phyloP scores from a whole-genome alignment of 2,888 invertebrate species.

The Hemicrepidius hirtus region DNA sequence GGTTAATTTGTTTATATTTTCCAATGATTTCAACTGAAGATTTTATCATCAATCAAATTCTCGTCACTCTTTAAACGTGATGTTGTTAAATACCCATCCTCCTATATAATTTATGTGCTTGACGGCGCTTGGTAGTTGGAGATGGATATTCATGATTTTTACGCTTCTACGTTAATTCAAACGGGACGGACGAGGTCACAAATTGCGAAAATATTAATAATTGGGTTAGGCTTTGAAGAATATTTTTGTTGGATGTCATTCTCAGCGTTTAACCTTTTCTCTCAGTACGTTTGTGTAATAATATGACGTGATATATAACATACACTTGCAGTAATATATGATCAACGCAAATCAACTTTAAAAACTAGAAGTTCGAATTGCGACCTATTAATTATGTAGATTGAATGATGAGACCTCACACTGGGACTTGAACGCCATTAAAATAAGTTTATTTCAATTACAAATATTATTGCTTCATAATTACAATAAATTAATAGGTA shows the following conservation, averaged over 20 bases:
- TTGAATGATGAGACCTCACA: conserved; percentile 28
- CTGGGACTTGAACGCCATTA: conserved; percentile 13
- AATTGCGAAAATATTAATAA: conserved; percentile 24
- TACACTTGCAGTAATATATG: conserved; percentile 16
- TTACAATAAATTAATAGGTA: no score
- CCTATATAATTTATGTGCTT: conserved; percentile 1
- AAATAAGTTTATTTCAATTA: conserved; percentile 18
- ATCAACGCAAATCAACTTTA: conserved; percentile 17
- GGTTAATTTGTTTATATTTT: conserved; percentile 35
- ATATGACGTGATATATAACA: conserved; percentile 15
- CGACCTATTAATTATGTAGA: conserved; percentile 8
- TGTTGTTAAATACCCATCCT: conserved; percentile 23
- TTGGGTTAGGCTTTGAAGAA: conserved; percentile 22
- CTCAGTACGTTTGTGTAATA: conserved; percentile 20
- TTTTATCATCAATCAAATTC: conserved; percentile 39
- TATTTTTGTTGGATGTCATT: conserved; percentile 14
- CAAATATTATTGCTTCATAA: background rate
- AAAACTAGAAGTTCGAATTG: conserved; percentile 18
- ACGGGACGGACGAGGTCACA: conserved; percentile 28
- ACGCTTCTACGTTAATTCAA: conserved; percentile 4
- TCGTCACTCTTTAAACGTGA: conserved; percentile 33
- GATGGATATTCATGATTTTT: conserved; percentile 18
- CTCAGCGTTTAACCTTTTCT: conserved; percentile 21
- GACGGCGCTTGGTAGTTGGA: background rate
- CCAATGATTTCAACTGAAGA: conserved; percentile 20